Percentiles rank a stretch among this genome's conserved stretches.
These are phyloP conservation scores for Arion vulgaris DNA, from an alignment of 1,140 invertebrate genomes.

Conservation along the genomic window DNA sequence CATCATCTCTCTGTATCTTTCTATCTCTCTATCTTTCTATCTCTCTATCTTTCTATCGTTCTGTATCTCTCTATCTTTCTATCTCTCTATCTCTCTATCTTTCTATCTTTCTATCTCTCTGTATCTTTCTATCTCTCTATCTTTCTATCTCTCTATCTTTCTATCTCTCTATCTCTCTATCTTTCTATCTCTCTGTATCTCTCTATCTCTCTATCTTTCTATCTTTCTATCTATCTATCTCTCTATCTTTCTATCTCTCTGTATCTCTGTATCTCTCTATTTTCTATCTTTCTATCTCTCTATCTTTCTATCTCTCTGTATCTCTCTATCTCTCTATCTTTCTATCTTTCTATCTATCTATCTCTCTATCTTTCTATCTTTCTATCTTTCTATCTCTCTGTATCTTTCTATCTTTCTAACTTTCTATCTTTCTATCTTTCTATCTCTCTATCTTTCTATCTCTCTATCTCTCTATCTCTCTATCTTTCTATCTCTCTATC, in stretches of 20 bases:
- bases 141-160: not conserved
- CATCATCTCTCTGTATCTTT: not conserved
- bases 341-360: no score
- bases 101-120: not conserved
- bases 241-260: not conserved
- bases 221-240: not conserved
- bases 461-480: no score
- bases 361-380: no score
- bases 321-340: no score
- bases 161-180: not conserved
- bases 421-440: no score
- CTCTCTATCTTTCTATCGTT: not conserved
- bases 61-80: not conserved
- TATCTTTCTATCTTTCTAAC: no score
- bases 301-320: no score
- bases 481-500: no score
- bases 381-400: no score
- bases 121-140: not conserved
- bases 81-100: not conserved
- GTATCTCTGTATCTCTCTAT: not conserved
- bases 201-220: not conserved
- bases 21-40: not conserved
- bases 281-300: no score
- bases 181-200: not conserved
- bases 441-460: no score